Conservation (phyloP, 2,113 vertebrate genomes). For the Atlantisia rogersi region DNA sequence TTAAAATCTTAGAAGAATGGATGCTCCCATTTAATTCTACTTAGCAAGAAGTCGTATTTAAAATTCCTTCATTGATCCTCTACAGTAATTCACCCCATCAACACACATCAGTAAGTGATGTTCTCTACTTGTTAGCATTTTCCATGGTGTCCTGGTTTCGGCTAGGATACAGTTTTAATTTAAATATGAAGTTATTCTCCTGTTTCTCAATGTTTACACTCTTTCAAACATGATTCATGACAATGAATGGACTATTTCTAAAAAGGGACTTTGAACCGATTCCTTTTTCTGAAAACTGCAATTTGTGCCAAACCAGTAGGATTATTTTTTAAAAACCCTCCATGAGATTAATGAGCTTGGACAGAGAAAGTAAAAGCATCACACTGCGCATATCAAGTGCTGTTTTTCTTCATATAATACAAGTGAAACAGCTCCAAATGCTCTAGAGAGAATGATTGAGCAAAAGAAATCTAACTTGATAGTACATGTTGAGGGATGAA, state of each 20-base stretch:
- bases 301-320: not conserved
- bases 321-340: not conserved
- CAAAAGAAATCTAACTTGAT: slow-evolving; percentile 83
- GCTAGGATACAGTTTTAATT: not conserved
- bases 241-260: slow-evolving; percentile 4
- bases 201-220: not conserved
- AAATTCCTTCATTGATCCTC: slow-evolving; percentile 16
- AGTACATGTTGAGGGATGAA: slow-evolving; percentile 86
- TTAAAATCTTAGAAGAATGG: slow-evolving; percentile 4
- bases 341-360: slow-evolving; percentile 54
- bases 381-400: slow-evolving; percentile 18
- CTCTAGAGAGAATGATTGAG: slow-evolving; percentile 77
- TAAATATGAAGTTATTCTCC: not conserved
- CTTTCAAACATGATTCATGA: not conserved
- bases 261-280: not conserved
- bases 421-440: slow-evolving; percentile 66
- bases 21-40: not conserved
- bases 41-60: not conserved
- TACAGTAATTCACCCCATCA: not conserved
- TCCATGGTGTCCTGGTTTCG: not conserved
- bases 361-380: slow-evolving; percentile 59
- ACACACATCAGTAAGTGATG: not conserved
- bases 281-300: not conserved
- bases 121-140: not conserved
- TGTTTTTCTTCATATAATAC: slow-evolving; percentile 43